Base-by-base conservation (phyloP, 2,113 vertebrate genomes). In the Spea bombifrons region DNA sequence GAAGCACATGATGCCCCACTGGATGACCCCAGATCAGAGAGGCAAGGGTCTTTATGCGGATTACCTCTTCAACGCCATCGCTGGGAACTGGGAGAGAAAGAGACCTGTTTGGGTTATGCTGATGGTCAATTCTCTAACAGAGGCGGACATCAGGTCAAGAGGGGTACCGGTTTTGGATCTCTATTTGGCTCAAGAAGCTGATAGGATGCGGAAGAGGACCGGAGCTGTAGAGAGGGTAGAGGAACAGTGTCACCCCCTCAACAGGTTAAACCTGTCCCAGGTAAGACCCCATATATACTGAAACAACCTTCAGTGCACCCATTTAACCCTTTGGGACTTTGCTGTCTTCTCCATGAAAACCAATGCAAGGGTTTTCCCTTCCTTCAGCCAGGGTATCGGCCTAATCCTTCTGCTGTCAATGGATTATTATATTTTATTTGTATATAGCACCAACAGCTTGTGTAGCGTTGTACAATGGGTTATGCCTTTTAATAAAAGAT, bases 41-140 rank as follows among this genome's bases (percentile, higher is more conserved):
- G 96, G 95, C 70, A 94, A 95, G 44, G 96, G 97, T 73, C 91
- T 99, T 0, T 98, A 98, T 0, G 97, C 97, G 0, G 97, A 99
- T 90, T 99, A 99, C 89, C 91, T 99, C 63, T 99, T 99, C 88
- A 99, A 98, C 0, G 97, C 97, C 78, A 98, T 99, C 0, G 96
- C 96, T 0, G 97, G 97, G 30, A 98, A 99, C 90, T 99, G 97
- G 97, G 97, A 99, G 83, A 94, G 97, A 85, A 99, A 99, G 87
- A 91, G 97, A 83, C 97, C 97, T 0, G 95, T 99, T 49, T 99
- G 97, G 97, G 96, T 99, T 86, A 98, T 99, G 97, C 94, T 99
- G 63, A 98, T 99, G 97, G 96, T 99, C 79, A 99, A 99, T 90
- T 99, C 97, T 0, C 88, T 99, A 86, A 99, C 97, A 0, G 97